Base-by-base conservation (phyloP, 2,888 invertebrate genomes). In the Pseudococcus jackbeardsleyi region DNA sequence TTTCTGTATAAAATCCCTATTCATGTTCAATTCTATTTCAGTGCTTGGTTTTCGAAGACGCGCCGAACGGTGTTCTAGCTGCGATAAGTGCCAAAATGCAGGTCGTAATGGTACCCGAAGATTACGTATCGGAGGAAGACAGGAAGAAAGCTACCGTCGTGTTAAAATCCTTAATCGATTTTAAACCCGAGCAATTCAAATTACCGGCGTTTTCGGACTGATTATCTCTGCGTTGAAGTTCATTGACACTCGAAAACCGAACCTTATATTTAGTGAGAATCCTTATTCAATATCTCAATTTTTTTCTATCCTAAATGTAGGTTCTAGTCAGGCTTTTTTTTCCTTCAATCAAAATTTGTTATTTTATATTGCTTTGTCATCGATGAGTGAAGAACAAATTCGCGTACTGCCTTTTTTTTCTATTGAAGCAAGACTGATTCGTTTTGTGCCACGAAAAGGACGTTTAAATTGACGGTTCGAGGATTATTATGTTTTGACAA, bases 21-120 rank as follows among this genome's bases (percentile, higher is more conserved):
- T 59, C 17, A 64, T 64, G n/a, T 33, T 33, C 3, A 33, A 33
- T 33, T 33, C 26, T 33, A 33, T 33, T 33, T 33, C 54, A 95
- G 94, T 96, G 96, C 91, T 92, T 98, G 89, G 97, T 97, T 5
- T 96, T 98, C 91, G 98, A 98, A 92, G 98, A 98, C 92, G 96
- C 98, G 0, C 96, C 96, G 0, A 97, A 97, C 91, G 98, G 98
- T 0, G 96, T 97, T 0, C 93, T 93, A 48, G 96, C 96, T 0
- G 97, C 95, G 0, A 90, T 93, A 22, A 93, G 93, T 22, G 97
- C 98, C 0, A 95, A 95, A 7, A 98, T 98, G 97, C 96, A 96
- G 91, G 94, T 94, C 1, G 94, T 97, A 0, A 96, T 96, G 95
- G 95, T 96, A 1, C 96, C 96, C 0, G 96, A 96, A 91, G 90